Evolutionary conservation across 2,888 invertebrate species (phyloP).

Genomic region (Neoitamus cyanurus): DNA sequence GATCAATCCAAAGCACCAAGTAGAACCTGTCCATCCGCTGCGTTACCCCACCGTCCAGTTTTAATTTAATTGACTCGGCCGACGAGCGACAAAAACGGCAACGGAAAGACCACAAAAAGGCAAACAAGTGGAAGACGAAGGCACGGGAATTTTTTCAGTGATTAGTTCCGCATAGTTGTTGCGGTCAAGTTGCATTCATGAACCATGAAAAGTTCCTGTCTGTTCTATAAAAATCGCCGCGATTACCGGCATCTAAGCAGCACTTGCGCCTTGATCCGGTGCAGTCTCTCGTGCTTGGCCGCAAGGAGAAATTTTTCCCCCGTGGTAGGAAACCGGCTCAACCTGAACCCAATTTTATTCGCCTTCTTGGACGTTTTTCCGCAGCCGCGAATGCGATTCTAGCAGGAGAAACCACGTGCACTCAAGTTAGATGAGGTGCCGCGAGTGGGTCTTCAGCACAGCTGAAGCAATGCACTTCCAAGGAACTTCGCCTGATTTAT

Average conservation of each 20-base stretch:
- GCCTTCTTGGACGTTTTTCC: background rate
- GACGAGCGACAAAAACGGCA: background rate
- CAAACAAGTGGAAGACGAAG: background rate
- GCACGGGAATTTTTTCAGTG: background rate
- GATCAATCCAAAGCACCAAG: background rate
- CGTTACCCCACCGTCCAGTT: background rate
- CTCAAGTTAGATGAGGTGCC: background rate
- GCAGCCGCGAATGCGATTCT: background rate
- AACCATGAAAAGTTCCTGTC: conserved; percentile 41
- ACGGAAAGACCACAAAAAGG: background rate
- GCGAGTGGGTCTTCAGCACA: background rate
- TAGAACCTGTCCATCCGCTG: background rate
- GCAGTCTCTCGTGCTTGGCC: conserved; percentile 2
- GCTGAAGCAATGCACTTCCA: background rate
- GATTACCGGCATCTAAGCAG: conserved; percentile 12
- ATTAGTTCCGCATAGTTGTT: conserved; percentile 29
- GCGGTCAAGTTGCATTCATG: conserved; percentile 43
- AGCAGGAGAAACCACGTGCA: conserved; percentile 2
- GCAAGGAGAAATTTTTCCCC: conserved; percentile 12
- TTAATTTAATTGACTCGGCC: conserved; percentile 5
- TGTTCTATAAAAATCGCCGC: conserved; percentile 7
- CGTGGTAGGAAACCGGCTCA: conserved; percentile 9
- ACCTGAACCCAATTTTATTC: conserved; percentile 19
- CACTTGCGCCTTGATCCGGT: background rate
- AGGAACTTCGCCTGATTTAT: conserved; percentile 14